A percentile compares a stretch with the other conserved stretches of the same genome.
Conservation (phyloP, 2,888 invertebrate genomes). For the Diachrysia chrysitis region DNA sequence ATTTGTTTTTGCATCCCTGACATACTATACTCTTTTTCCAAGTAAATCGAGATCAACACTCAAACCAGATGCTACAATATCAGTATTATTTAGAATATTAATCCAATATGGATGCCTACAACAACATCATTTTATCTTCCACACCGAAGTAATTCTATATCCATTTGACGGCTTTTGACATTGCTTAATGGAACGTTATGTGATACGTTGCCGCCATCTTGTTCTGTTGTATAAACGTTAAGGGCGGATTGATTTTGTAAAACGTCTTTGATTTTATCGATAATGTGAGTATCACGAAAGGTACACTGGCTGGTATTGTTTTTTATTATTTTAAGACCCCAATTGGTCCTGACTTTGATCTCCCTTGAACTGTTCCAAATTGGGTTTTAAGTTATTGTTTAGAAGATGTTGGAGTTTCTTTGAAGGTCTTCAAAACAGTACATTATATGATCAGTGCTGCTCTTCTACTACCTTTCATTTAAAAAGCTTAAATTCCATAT, state of each 20-base stretch:
- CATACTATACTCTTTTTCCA: not conserved
- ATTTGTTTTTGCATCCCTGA: not conserved
- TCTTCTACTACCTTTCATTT: too few species aligned
- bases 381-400: too few species aligned
- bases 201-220: conserved; percentile 51
- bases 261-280: conserved; percentile 6
- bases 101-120: conserved; percentile 6
- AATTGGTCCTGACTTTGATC: too few species aligned
- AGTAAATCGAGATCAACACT: not conserved
- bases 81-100: not conserved
- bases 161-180: conserved; percentile 51
- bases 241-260: conserved; percentile 34
- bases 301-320: too few species aligned
- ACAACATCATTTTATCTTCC: conserved; percentile 38
- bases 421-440: too few species aligned
- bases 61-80: not conserved
- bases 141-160: conserved; percentile 54
- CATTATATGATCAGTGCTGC: too few species aligned
- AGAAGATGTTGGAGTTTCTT: too few species aligned
- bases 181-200: conserved; percentile 61
- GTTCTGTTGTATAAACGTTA: conserved; percentile 22
- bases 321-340: not conserved
- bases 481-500: too few species aligned
- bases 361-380: too few species aligned
- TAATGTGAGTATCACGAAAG: not conserved